Base-by-base conservation (phyloP, 2,888 invertebrate species). In the Anthrax anthrax region DNA sequence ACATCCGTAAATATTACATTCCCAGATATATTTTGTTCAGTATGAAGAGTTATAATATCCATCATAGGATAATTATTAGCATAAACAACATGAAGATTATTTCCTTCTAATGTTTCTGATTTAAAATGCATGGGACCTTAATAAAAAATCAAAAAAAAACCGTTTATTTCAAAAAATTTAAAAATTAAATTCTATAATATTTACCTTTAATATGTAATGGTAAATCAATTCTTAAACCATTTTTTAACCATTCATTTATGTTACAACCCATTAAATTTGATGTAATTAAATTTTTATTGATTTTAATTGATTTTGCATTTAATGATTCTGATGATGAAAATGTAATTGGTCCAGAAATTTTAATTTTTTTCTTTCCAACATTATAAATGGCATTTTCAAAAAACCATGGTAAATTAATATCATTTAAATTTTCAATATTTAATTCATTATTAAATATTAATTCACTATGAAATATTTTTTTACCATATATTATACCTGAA, bases 11-110 rank as follows among this genome's bases (percentile, higher is more conserved):
- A 62, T 1, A 55, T 45, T 1, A 76, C 49, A 17, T 56, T 51
- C 10, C 58, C 54, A 0, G 58, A 57, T 17, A 77, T 63, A 32
- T 58, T 58, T 58, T 77, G 73, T 12, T 69, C 56, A 0, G 65
- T 68, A 46, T 69, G 57, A 19, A 75, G 53, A 0, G 73, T 70
- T 32, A 78, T 62, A 5, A 76, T 46, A 9, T 58, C 55, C 0
- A 63, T 60, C 51, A 73, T 60, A 50, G 71, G 57, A 14, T 73
- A 51, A 16, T 65, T 61, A 53, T 78, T 78, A 4, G 77, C 48
- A 38, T 56, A 66, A 12, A 63, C 53, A 1, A 70, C 63, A 10
- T 52, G 53, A 10, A 77, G 50, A n/a, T 63, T 58, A 18, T 62
- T 62, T 3, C 64, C 64, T 23, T 70, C 55, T 36, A 77, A 63